These are phyloP conservation scores for Planococcus citri DNA, from an alignment of 1,140 invertebrate genomes.

Conservation along the genomic window DNA sequence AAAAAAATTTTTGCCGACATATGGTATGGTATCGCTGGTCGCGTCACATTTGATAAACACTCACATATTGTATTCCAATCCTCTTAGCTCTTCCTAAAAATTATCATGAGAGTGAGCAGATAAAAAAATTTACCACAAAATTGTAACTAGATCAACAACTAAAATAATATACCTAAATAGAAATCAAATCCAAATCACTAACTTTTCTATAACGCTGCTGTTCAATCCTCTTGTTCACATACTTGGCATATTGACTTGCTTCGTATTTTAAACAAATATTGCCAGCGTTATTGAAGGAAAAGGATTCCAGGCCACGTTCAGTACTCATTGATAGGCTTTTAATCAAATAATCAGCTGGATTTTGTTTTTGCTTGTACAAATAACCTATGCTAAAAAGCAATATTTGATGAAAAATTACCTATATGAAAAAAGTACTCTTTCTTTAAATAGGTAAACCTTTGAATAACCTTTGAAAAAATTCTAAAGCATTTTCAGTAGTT, in stretches of 20 bases:
- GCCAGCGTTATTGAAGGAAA: conserved; percentile 56
- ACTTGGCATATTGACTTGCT: conserved; percentile 57
- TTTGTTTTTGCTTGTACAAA: conserved; percentile 67
- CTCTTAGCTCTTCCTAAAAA: too few relatives aligned
- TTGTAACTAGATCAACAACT: too few relatives aligned
- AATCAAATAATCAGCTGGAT: conserved; percentile 87
- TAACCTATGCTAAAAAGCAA: conserved; percentile 57
- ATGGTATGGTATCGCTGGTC: too few relatives aligned
- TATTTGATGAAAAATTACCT: conserved; percentile 1
- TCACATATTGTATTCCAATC: too few relatives aligned
- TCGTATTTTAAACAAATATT: conserved; percentile 64
- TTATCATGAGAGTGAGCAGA: too few relatives aligned
- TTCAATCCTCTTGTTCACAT: conserved; percentile 40
- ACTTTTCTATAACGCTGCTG: not conserved
- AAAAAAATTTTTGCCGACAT: too few relatives aligned
- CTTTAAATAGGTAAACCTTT: too few relatives aligned
- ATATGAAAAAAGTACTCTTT: too few relatives aligned
- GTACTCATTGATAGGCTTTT: conserved; percentile 50
- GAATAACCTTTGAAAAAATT: conserved; percentile 66
- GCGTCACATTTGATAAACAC: too few relatives aligned
- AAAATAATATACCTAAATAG: too few relatives aligned
- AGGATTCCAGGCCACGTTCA: conserved; percentile 35
- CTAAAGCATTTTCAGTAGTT: conserved; percentile 50
- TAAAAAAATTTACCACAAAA: too few relatives aligned
- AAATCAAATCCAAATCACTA: too few relatives aligned